Evolutionary conservation across 37 sponge, comb jelly and placozoan species (phyloP), one percentile per base, ranked within the genome.

Genomic region (Hormiphora californensis): DNA sequence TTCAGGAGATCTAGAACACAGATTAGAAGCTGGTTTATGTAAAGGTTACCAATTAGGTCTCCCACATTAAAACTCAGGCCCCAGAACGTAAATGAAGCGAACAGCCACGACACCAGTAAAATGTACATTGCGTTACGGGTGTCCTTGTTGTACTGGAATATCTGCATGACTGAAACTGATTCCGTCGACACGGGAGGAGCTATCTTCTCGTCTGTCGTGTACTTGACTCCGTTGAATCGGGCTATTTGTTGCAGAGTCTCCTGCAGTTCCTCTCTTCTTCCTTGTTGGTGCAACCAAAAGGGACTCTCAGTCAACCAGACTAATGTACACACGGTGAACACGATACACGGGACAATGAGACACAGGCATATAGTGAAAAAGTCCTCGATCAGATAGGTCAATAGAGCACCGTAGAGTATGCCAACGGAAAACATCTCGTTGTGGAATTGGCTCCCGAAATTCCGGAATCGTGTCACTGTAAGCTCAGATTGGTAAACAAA

Each of bases 31-130:
- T 73, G 81, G 46, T 73, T 73, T 0, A 73, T 73, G 44, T 73
- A 73, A 1, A 73, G 35, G 38, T 73, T 73, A 21, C 81, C 81
- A 73, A 73, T 73, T 27, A 73, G 35, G 21, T 73, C 81, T 15
- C 81, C 81, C 7, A 73, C 81, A 41, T 73, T 73, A 21, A 73
- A 73, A 40, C 81, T 73, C 4, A 73, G 81, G 15, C 81, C 81
- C 81, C 81, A 73, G 46, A 43, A 73, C 12, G 39, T 43, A 40
- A 43, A 73, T 4, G 81, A 73, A 25, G 81, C 81, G 23, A 46
- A n/a, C 1, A 73, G 35, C 81, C 81, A 73, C 0, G 81, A 73
- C 15, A 73, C 40, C 27, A 73, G 38, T n/a, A 73, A 73, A 21
- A 73, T 73, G 17, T 19, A 40, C 43, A 46, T 73, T 5, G 81